These are phyloP conservation scores for Sturmia bella DNA, from an alignment of 2,888 invertebrate species.

Conservation along the genomic window DNA sequence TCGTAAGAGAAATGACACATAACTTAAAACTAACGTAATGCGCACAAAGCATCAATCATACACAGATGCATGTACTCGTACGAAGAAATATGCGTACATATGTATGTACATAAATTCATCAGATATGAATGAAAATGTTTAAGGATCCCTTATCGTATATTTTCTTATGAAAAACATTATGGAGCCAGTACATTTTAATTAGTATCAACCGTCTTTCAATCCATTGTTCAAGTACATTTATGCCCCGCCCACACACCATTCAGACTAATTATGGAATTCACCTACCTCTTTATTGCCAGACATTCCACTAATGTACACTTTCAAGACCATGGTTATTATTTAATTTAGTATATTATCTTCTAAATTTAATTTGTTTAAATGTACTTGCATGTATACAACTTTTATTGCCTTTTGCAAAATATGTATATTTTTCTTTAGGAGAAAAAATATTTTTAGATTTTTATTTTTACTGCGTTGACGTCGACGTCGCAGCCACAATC, in stretches of 20 bases:
- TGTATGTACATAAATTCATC: too few species aligned
- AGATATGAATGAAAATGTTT: constrained; percentile 4
- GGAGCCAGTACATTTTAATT: constrained; percentile 35
- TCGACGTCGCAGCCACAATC: constrained; percentile 38
- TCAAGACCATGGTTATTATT: constrained; percentile 88
- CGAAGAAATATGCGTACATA: neutral
- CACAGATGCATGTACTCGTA: too few species aligned
- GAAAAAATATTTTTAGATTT: constrained; percentile 68
- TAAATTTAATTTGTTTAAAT: constrained; percentile 45
- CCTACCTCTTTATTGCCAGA: constrained; percentile 97
- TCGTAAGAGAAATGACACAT: too few species aligned
- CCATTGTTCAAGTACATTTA: constrained; percentile 17
- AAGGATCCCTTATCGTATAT: constrained; percentile 6
- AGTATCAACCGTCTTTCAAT: constrained; percentile 18
- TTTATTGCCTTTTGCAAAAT: constrained; percentile 51
- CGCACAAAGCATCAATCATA: too few species aligned
- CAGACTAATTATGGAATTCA: constrained; percentile 54
- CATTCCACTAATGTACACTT: constrained; percentile 95
- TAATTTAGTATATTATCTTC: constrained; percentile 27
- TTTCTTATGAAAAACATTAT: neutral
- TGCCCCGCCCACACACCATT: constrained; percentile 58
- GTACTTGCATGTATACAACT: constrained; percentile 42
- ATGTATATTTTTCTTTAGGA: constrained; percentile 42
- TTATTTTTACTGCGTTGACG: constrained; percentile 53
- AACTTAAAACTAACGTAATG: too few species aligned